Evolutionary conservation across 2,888 invertebrate species (phyloP).

Genomic region (Scaptodrosophila latifasciaeformis): DNA sequence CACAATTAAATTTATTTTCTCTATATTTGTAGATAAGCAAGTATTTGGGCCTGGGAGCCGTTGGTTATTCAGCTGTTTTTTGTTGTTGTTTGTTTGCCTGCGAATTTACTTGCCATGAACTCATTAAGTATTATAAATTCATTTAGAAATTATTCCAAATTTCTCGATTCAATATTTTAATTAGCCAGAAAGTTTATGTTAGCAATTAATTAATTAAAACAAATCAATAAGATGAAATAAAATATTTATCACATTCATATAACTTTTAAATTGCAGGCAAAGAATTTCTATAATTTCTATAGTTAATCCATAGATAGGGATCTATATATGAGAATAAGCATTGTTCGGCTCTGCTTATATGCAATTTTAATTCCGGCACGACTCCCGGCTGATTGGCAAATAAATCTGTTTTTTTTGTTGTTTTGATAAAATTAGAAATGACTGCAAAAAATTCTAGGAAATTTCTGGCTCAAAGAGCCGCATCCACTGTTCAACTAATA

Average conservation of each 20-base stretch:
- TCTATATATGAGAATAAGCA: too few relatives aligned
- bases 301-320: too few relatives aligned
- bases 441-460: too few relatives aligned
- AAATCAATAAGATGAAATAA: not conserved
- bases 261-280: not conserved
- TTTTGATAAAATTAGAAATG: too few relatives aligned
- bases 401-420: too few relatives aligned
- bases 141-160: constrained; percentile 3
- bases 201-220: not conserved
- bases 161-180: constrained; percentile 1
- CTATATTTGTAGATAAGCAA: constrained; percentile 6
- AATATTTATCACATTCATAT: not conserved
- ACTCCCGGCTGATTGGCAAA: too few relatives aligned
- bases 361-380: too few relatives aligned
- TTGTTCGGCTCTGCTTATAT: too few relatives aligned
- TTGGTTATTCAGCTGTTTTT: too few relatives aligned
- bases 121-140: constrained; percentile 27
- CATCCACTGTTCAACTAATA: too few relatives aligned
- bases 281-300: not conserved
- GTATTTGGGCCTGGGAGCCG: constrained; percentile 12
- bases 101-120: constrained; percentile 39
- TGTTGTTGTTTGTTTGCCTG: constrained; percentile 19
- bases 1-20: constrained; percentile 45
- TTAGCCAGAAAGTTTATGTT: not conserved
- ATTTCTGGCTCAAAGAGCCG: too few relatives aligned